Base-by-base conservation (phyloP, 2,888 invertebrate species). In the Caenorhabditis angaria region DNA sequence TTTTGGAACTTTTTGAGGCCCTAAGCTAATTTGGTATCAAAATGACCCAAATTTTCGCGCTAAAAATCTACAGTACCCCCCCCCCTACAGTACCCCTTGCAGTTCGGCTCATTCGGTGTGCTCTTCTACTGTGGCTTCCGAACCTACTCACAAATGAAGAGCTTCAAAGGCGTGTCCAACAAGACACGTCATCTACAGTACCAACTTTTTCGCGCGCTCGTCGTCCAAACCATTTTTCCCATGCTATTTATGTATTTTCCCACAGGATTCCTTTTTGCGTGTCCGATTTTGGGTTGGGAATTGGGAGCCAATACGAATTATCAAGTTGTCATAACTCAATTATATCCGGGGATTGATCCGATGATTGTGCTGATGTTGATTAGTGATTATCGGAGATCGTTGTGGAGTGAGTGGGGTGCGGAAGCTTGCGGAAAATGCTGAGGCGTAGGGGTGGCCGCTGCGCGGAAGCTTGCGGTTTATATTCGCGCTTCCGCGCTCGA, bases 351-450 rank as follows among this genome's bases (percentile, higher is more conserved):
- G 20, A 58, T 68, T 22, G 67, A 68, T n/a, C 62, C 67, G 1
- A n/a, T 68, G n/a, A 60, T 62, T 27, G 41, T 62, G 10, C 56
- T 68, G 6, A 60, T 68, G 27, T 56, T 68, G 1, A 62, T 68
- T 4, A 53, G 58, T 28, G 58, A 58, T 27, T 68, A 62, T 25
- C 50, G 67, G 28, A 27, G 32, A n/a, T 57, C 67, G 3, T 5
- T 68, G 3, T 6, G 6, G 27, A 5, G 54, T 54, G 41, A 41
- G 41, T 41, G n/a, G n/a, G n/a, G n/a, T n/a, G n/a, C n/a, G n/a
- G n/a, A n/a, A n/a, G n/a, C n/a, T n/a, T n/a, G n/a, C n/a, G n/a
- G n/a, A n/a, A n/a, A n/a, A n/a, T n/a, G n/a, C n/a, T n/a, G n/a
- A n/a, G n/a, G n/a, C n/a, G n/a, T n/a, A n/a, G n/a, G n/a, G n/a